Conservation (phyloP, 37 sponge, comb jelly and placozoan genomes). For the Cladorhizidae sp. region DNA sequence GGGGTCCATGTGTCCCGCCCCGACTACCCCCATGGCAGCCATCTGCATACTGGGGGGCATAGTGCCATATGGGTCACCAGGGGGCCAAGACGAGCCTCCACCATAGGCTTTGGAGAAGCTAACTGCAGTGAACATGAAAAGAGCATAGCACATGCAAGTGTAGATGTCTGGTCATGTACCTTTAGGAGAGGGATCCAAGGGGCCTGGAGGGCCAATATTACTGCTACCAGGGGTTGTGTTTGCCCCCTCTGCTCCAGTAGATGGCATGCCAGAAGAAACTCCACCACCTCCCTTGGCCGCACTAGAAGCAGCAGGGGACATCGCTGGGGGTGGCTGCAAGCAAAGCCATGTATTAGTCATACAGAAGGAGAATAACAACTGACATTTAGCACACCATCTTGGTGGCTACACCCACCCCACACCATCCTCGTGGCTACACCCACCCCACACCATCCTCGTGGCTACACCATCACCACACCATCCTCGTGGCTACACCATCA, state of each 20-base stretch:
- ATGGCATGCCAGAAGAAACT: background rate
- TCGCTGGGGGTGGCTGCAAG: background rate
- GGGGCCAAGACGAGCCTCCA: background rate
- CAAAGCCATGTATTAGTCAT: too few species aligned
- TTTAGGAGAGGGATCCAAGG: background rate
- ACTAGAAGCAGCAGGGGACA: background rate
- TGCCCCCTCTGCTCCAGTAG: background rate
- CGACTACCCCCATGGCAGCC: background rate
- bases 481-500: too few species aligned
- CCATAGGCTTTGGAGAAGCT: background rate
- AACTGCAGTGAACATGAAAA: background rate
- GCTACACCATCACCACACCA: too few species aligned
- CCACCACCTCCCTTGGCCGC: background rate
- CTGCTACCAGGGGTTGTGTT: background rate
- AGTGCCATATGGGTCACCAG: constrained; percentile 10
- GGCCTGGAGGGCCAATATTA: background rate
- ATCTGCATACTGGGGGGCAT: background rate
- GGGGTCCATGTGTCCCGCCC: background rate
- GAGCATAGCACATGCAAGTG: too few species aligned
- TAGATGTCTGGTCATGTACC: background rate
- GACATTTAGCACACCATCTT: too few species aligned
- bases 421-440: too few species aligned
- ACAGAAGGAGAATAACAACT: too few species aligned
- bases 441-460: too few species aligned
- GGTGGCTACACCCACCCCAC: too few species aligned